These are phyloP conservation scores for Drosophila pseudotalamancana DNA, from an alignment of 2,888 invertebrate species.

Conservation along the genomic window DNA sequence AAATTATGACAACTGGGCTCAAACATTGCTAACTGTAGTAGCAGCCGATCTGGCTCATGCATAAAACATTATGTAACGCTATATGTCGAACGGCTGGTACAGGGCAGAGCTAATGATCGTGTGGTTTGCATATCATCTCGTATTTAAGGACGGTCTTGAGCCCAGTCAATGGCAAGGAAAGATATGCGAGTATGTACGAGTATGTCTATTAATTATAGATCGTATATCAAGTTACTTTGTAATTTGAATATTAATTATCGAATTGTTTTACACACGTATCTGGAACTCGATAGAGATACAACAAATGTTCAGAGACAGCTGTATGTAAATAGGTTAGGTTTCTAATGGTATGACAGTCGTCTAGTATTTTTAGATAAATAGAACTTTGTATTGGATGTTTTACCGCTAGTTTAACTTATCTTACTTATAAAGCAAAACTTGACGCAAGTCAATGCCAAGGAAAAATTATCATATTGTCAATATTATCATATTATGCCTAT, in stretches of 20 bases:
- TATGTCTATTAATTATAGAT: constrained; percentile 1
- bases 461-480: too few relatives aligned
- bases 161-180: not conserved
- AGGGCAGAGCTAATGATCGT: constrained; percentile 26
- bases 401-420: too few relatives aligned
- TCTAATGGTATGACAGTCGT: too few relatives aligned
- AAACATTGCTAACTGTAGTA: constrained; percentile 43
- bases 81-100: constrained; percentile 34
- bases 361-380: too few relatives aligned
- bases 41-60: constrained; percentile 38
- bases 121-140: constrained; percentile 3
- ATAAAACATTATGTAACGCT: constrained; percentile 44
- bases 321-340: too few relatives aligned
- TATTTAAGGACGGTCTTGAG: constrained; percentile 10
- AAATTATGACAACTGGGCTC: constrained; percentile 62
- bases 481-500: too few relatives aligned
- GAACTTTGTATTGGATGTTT: too few relatives aligned
- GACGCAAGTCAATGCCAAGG: too few relatives aligned
- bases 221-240: not conserved
- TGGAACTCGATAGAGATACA: too few relatives aligned
- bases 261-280: too few relatives aligned
- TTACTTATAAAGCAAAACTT: too few relatives aligned
- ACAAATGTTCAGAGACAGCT: too few relatives aligned
- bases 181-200: not conserved
- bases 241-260: constrained; percentile 2